Evolutionary conservation across 2,888 invertebrate genomes (phyloP).

Genomic region (Magallana nippona): DNA sequence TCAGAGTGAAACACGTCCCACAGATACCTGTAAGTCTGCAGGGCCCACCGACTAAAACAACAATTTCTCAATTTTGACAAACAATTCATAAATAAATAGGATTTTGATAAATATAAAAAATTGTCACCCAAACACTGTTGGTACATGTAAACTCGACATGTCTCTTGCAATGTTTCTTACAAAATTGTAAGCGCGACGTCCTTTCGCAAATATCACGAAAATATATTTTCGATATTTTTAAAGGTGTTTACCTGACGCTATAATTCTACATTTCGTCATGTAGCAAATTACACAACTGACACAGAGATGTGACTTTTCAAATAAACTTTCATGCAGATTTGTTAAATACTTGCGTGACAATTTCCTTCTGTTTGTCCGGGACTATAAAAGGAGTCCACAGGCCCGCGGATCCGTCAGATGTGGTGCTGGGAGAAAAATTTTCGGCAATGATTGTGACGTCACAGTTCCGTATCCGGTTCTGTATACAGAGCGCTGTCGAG

Average conservation of each 20-base stretch:
- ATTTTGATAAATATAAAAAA: too few species aligned
- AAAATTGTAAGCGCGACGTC: too few species aligned
- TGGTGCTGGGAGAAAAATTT: slow-evolving; percentile 19
- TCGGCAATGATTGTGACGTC: slow-evolving; percentile 34
- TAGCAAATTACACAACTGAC: too few species aligned
- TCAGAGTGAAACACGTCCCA: slow-evolving; percentile 45
- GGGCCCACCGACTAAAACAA: slow-evolving; percentile 49
- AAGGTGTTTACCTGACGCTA: too few species aligned
- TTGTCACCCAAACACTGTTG: too few species aligned
- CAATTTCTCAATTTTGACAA: neutral
- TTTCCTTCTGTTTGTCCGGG: neutral
- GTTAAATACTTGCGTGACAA: neutral
- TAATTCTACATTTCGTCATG: too few species aligned
- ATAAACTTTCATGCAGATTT: too few species aligned
- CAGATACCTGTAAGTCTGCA: slow-evolving; percentile 54
- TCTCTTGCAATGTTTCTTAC: neutral
- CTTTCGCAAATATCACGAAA: too few species aligned
- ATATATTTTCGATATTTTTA: too few species aligned
- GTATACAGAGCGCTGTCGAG: slow-evolving; percentile 7
- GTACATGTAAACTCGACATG: neutral
- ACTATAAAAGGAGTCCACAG: slow-evolving; percentile 33
- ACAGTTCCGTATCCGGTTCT: neutral
- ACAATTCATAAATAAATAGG: too few species aligned
- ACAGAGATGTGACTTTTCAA: too few species aligned
- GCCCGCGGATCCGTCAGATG: slow-evolving; percentile 37